These are phyloP conservation scores for Spongilla lacustris DNA, from an alignment of 37 sponge, comb jelly and placozoan genomes.

Conservation along the genomic window DNA sequence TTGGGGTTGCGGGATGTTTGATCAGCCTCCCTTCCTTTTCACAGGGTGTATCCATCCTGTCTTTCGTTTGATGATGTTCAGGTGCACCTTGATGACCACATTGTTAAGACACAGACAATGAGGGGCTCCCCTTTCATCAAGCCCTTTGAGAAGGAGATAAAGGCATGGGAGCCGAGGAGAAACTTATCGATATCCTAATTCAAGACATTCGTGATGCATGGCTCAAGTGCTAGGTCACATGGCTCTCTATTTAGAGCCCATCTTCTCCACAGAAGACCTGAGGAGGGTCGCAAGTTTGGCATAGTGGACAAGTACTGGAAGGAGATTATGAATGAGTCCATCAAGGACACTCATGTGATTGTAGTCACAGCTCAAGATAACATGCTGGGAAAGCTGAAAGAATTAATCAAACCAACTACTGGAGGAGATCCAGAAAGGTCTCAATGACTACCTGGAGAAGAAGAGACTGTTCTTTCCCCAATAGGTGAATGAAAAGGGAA, in stretches of 20 bases:
- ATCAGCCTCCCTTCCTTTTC: too few species aligned
- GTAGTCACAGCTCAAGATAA: conserved; percentile 79
- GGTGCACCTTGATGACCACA: conserved; percentile 97
- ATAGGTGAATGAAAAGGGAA: too few species aligned
- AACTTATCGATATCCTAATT: conserved; percentile 87
- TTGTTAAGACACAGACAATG: too few species aligned
- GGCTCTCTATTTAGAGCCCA: conserved; percentile 98
- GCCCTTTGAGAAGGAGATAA: too few species aligned
- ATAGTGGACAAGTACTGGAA: conserved; percentile 92
- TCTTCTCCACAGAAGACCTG: conserved; percentile 97
- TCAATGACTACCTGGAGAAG: conserved; percentile 98
- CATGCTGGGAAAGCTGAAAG: conserved; percentile 82
- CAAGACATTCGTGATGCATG: conserved; percentile 96
- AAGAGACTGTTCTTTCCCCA: conserved; percentile 96
- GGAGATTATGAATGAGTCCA: conserved; percentile 91
- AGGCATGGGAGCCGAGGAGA: conserved; percentile 97
- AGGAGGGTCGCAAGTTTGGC: conserved; percentile 96
- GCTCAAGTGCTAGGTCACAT: conserved; percentile 98
- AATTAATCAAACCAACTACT: conserved; percentile 88
- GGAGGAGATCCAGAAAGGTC: conserved; percentile 98
- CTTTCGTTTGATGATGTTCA: conserved; percentile 97
- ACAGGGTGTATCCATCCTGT: too few species aligned
- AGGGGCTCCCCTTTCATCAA: too few species aligned
- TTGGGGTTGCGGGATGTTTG: too few species aligned
- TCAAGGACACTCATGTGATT: conserved; percentile 85